These are phyloP conservation scores for Procavia capensis DNA, from an alignment of 2,113 vertebrate genomes.

Conservation along the genomic window DNA sequence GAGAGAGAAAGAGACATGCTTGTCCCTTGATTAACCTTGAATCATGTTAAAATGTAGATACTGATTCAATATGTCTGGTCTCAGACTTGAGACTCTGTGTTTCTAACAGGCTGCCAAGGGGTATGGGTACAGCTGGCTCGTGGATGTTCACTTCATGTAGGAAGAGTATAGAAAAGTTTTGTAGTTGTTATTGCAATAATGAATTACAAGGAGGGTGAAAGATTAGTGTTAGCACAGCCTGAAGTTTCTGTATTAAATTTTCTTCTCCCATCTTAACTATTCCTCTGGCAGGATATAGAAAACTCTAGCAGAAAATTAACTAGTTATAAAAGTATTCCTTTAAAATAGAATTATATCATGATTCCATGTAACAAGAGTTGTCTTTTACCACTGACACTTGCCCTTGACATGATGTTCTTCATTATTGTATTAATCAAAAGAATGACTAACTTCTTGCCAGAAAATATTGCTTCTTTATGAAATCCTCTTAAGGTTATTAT, in stretches of 20 bases:
- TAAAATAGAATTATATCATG: conserved; percentile 13
- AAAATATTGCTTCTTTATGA: conserved; percentile 62
- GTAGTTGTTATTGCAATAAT: background rate
- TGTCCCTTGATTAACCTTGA: background rate
- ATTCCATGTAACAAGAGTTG: conserved; percentile 5
- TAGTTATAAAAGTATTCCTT: conserved; percentile 6
- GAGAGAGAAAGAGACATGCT: too few relatives aligned
- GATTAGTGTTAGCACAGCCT: background rate
- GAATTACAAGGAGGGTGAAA: background rate
- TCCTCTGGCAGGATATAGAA: background rate
- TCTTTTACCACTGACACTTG: conserved; percentile 29
- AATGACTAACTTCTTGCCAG: conserved; percentile 13
- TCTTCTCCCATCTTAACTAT: background rate
- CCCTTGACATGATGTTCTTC: background rate
- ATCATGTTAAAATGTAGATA: background rate
- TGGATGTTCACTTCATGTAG: background rate
- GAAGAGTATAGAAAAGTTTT: too few relatives aligned
- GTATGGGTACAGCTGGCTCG: background rate
- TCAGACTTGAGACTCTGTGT: too few relatives aligned
- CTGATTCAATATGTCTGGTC: too few relatives aligned
- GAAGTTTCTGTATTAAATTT: conserved; percentile 3
- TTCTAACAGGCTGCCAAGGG: background rate
- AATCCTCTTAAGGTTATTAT: conserved; percentile 59
- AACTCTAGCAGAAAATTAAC: conserved; percentile 5
- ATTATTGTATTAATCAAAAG: conserved; percentile 54